Percentiles rank a stretch among this genome's conserved stretches.
Evolutionary conservation across 92 coral and sea anemone species (phyloP).

Genomic region (Zoanthus sansibaricus): DNA sequence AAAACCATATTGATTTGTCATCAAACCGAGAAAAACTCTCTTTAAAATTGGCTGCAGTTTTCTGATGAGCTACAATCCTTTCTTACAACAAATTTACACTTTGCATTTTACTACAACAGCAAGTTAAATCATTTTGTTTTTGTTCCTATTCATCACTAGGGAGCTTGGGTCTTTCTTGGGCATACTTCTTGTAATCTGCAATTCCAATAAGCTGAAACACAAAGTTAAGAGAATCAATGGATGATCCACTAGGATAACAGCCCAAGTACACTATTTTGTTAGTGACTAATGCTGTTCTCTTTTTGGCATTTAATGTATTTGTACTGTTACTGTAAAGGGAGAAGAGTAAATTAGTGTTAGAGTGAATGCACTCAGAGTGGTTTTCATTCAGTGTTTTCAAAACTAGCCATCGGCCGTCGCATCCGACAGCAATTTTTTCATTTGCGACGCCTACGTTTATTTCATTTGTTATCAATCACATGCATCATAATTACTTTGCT

Average conservation of each 20-base stretch:
- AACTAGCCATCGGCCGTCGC: too few species aligned
- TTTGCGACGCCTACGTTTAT: too few species aligned
- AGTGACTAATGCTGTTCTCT: too few species aligned
- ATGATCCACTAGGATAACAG: not conserved
- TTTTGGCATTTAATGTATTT: too few species aligned
- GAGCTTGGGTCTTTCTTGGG: constrained; percentile 20
- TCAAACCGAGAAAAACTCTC: constrained; percentile 15
- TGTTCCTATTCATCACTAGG: constrained; percentile 13
- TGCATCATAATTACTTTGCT: too few species aligned
- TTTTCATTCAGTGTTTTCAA: too few species aligned
- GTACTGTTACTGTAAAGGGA: too few species aligned
- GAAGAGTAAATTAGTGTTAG: too few species aligned
- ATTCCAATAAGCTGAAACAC: constrained; percentile 37
- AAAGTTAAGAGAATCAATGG: not conserved
- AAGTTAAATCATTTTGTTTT: not conserved
- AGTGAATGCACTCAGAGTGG: too few species aligned
- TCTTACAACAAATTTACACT: not conserved
- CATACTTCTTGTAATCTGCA: constrained; percentile 47
- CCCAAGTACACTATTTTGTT: not conserved
- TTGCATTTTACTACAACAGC: constrained; percentile 9
- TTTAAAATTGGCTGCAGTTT: not conserved
- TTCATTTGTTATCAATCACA: too few species aligned
- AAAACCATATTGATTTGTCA: not conserved
- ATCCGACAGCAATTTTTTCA: too few species aligned
- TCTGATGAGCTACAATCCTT: not conserved